Conservation (phyloP, 1,140 invertebrate species). For the Neuroterus valhalla region DNA sequence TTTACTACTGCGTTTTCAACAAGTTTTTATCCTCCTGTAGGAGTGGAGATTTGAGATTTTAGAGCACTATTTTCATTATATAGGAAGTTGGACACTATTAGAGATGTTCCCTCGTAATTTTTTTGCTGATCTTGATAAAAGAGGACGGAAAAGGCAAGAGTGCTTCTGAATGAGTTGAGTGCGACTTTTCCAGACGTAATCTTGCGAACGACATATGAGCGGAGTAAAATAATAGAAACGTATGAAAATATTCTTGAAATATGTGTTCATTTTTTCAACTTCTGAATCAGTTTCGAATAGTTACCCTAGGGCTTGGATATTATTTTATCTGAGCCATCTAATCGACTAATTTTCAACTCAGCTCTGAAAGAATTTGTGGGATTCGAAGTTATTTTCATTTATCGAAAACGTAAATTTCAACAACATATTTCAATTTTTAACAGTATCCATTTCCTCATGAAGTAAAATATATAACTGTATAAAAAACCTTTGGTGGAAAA, state of each 20-base stretch:
- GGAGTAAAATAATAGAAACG: not conserved
- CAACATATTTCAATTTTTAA: too few relatives aligned
- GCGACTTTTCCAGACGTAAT: conserved; percentile 4
- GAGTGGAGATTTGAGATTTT: conserved; percentile 17
- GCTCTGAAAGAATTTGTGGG: too few relatives aligned
- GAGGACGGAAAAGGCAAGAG: conserved; percentile 21
- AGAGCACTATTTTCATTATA: conserved; percentile 17
- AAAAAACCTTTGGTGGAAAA: too few relatives aligned
- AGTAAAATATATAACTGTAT: too few relatives aligned
- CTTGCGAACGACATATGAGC: not conserved
- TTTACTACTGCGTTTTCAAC: not conserved
- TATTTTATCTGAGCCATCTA: too few relatives aligned
- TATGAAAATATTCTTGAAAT: conserved; percentile 7
- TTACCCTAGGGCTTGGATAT: too few relatives aligned
- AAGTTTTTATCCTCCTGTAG: not conserved
- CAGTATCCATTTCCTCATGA: too few relatives aligned
- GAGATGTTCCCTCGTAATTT: not conserved
- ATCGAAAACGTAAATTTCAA: too few relatives aligned
- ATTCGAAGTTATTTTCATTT: too few relatives aligned
- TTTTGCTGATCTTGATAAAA: conserved; percentile 21
- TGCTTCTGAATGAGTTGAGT: conserved; percentile 17
- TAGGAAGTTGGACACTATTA: not conserved
- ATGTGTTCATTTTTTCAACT: not conserved
- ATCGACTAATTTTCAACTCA: too few relatives aligned
- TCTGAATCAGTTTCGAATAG: not conserved